Conservation (phyloP, 2,888 invertebrate genomes). For the Drosophila conformis region DNA sequence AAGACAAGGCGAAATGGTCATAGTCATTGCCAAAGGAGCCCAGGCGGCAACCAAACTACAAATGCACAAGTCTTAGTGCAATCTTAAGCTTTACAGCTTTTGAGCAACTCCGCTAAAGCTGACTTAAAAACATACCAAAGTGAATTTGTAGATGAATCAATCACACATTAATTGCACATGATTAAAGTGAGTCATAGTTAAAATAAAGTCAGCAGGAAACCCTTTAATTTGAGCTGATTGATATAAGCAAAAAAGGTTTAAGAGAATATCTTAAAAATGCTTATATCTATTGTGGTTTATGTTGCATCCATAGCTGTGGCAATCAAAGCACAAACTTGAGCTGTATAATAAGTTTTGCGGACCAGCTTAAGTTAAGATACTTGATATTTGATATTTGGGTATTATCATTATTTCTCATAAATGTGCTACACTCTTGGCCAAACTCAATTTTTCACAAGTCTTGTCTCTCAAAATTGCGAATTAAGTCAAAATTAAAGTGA, state of each 20-base stretch:
- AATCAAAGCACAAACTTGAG: neutral
- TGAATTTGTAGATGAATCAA: neutral
- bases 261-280: rapidly evolving
- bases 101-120: neutral
- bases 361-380: too few species aligned
- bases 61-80: neutral
- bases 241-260: neutral
- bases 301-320: neutral
- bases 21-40: conserved; percentile 14
- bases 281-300: neutral
- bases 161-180: neutral
- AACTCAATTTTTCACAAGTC: too few species aligned
- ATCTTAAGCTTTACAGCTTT: neutral
- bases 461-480: too few species aligned
- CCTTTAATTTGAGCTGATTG: neutral
- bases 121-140: neutral
- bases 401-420: too few species aligned
- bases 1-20: conserved; percentile 29
- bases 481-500: neutral
- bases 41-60: neutral
- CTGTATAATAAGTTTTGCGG: neutral
- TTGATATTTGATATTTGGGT: too few species aligned
- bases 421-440: too few species aligned
- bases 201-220: neutral
- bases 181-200: neutral